These are phyloP conservation scores for Tenthredo notha DNA, from an alignment of 2,888 invertebrate species.

Conservation along the genomic window DNA sequence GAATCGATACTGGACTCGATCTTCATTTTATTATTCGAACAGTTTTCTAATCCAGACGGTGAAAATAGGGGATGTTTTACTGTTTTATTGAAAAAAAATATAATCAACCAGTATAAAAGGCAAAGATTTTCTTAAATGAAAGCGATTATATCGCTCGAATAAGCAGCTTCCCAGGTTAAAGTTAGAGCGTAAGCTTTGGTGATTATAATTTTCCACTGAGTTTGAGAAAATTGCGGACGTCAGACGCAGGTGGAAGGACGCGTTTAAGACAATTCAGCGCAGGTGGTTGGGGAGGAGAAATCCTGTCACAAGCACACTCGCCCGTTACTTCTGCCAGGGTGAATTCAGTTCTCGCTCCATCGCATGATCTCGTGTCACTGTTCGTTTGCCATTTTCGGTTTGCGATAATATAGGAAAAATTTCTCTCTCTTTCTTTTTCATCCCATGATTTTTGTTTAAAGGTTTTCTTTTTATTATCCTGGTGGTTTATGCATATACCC, in stretches of 20 bases:
- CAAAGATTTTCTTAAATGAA: not conserved
- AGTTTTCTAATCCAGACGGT: too few relatives aligned
- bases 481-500: too few relatives aligned
- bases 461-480: too few relatives aligned
- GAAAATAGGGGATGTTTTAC: too few relatives aligned
- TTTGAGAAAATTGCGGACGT: slow-evolving; percentile 75
- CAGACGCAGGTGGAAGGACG: slow-evolving; percentile 71
- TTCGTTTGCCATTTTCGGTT: not conserved
- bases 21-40: too few relatives aligned
- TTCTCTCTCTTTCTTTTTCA: not conserved
- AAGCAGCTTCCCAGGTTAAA: not conserved
- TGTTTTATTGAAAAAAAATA: too few relatives aligned
- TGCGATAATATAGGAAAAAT: not conserved
- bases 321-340: slow-evolving; percentile 71
- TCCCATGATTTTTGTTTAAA: not conserved
- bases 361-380: slow-evolving; percentile 61
- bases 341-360: slow-evolving; percentile 62
- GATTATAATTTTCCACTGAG: slow-evolving; percentile 75
- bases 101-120: too few relatives aligned
- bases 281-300: slow-evolving; percentile 63
- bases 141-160: not conserved
- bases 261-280: slow-evolving; percentile 67
- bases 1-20: slow-evolving; percentile 1
- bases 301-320: slow-evolving; percentile 67
- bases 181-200: slow-evolving; percentile 53